A percentile compares a stretch with the other conserved stretches of the same genome.
phyloP scores from a whole-genome alignment of 2,113 vertebrate species.

The Daphoenositta chrysoptera region DNA sequence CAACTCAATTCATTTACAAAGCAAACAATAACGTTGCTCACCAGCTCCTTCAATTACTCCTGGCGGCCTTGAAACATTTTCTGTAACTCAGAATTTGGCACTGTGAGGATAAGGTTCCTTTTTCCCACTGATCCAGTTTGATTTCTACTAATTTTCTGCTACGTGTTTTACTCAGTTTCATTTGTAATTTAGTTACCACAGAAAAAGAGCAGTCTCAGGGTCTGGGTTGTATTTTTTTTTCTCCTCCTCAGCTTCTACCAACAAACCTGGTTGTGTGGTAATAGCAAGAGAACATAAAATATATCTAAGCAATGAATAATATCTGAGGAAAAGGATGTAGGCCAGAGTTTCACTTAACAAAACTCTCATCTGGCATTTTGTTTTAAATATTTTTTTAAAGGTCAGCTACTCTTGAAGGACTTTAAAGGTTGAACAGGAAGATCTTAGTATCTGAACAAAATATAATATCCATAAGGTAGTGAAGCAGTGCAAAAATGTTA shows the following conservation, averaged over 20 bases:
- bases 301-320: not conserved
- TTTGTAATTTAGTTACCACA: slow-evolving; percentile 3
- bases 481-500: not conserved
- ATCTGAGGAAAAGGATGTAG: not conserved
- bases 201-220: not conserved
- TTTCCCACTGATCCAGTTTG: slow-evolving; percentile 2
- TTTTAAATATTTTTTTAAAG: slow-evolving; percentile 64
- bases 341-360: slow-evolving; percentile 6
- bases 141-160: slow-evolving; percentile 34
- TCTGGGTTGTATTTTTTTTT: not conserved
- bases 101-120: slow-evolving; percentile 41
- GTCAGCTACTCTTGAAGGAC: slow-evolving; percentile 72
- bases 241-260: not conserved
- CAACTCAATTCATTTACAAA: slow-evolving; percentile 29
- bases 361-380: not conserved
- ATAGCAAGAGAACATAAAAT: not conserved
- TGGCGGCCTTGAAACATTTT: slow-evolving; percentile 33
- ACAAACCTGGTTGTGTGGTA: not conserved
- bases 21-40: slow-evolving; percentile 21
- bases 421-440: slow-evolving; percentile 76
- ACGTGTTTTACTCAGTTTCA: slow-evolving; percentile 28
- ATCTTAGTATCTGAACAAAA: slow-evolving; percentile 58
- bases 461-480: slow-evolving; percentile 31
- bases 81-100: not conserved
- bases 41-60: slow-evolving; percentile 39